Base-by-base conservation (phyloP, 2,797 vertebrate genomes). In the Muraenolepis orangiensis region DNA sequence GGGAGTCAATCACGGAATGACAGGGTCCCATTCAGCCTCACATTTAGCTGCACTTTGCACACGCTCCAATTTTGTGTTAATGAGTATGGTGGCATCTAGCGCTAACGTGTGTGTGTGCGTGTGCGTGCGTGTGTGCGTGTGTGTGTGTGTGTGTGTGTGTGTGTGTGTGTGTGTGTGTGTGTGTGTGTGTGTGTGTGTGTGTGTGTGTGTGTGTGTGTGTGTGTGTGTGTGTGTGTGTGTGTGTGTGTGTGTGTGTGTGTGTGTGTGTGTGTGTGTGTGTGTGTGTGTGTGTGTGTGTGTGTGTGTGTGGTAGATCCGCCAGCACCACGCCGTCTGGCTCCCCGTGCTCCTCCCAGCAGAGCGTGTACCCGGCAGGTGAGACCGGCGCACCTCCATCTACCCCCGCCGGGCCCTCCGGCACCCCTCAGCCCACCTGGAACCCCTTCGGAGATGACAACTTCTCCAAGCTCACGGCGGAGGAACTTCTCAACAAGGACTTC, bases 391-490 rank as follows among this genome's bases (percentile, higher is more conserved):
- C 92, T 12, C 87, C 94, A 36, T 87, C 92, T 40, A 86, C 92
- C 64, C 71, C 92, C 0, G 76, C 80, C 6, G 0, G 91, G 91
- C 0, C 88, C 89, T 1, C 84, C 86, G 87, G 0, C 91, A 0
- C 87, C 88, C 1, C 84, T 86, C 88, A 90, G 82, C 91, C 96
- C 77, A 92, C 95, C 1, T 99, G 98, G 98, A 99, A 99, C 86
- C 98, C 98, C 0, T 99, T 99, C 11, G 98, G 97, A 0, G 96
- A 99, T 0, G 98, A 99, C 87, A 99, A 99, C 86, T 99, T 99
- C 91, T 97, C 98, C 81, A 99, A 97, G 87, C 95, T 99, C 26
- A 99, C 97, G 1, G 97, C 97, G 0, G 97, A 99, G 88, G 97
- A 99, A 88, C 94, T 99, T 72, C 95, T 99, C 1, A 99, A 99